A percentile compares a stretch with the other conserved stretches of the same genome.
Conservation (phyloP, 2,797 vertebrate species). For the Lophotriccus pileatus region DNA sequence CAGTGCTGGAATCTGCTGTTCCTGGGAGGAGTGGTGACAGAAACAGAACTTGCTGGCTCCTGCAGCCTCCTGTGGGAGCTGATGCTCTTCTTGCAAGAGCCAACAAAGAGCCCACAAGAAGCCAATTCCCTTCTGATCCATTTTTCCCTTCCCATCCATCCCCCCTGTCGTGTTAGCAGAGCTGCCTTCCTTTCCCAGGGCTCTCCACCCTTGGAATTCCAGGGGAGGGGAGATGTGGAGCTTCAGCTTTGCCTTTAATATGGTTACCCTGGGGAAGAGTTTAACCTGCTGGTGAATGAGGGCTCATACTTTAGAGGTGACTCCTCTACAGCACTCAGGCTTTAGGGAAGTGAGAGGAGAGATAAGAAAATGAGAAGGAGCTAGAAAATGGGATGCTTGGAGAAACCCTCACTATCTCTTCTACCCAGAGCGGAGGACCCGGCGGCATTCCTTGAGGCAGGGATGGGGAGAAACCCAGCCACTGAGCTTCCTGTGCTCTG, state of each 20-base stretch:
- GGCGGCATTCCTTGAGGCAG: not conserved
- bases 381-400: not conserved
- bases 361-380: not conserved
- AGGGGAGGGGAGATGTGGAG: not conserved
- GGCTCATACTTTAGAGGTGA: not conserved
- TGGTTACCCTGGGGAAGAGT: not conserved
- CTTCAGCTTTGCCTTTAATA: not conserved
- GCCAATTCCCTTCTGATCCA: not conserved
- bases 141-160: not conserved
- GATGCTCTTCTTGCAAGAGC: not conserved
- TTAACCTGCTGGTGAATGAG: not conserved
- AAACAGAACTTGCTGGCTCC: not conserved
- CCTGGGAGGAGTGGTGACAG: not conserved
- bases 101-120: not conserved
- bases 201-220: not conserved
- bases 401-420: not conserved
- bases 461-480: not conserved
- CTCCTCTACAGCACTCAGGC: not conserved
- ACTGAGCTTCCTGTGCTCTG: not conserved
- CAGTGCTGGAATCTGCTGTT: not conserved
- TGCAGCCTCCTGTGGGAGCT: not conserved
- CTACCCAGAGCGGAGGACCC: not conserved
- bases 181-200: not conserved
- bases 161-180: not conserved
- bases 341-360: not conserved